Evolutionary conservation across 2,113 vertebrate genomes (phyloP).

Genomic region (Vireo altiloquus): DNA sequence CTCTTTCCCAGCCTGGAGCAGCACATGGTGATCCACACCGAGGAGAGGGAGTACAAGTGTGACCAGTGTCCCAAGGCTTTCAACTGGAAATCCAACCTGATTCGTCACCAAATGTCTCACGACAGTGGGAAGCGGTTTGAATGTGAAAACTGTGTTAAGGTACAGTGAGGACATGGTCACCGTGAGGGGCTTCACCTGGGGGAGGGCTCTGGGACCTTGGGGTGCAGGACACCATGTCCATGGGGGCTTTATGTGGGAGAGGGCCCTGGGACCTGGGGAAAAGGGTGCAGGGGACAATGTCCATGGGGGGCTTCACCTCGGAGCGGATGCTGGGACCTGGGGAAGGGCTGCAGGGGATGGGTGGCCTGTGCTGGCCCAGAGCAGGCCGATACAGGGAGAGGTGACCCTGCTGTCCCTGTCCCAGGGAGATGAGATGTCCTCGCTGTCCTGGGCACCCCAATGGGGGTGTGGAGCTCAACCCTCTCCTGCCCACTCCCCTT

Average conservation of each 20-base stretch:
- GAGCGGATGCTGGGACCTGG: neutral
- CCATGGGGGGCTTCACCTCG: neutral
- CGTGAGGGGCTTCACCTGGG: neutral
- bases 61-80: slow-evolving; percentile 99
- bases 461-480: neutral
- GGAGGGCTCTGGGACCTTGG: rapidly evolving
- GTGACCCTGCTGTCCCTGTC: neutral
- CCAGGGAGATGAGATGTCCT: neutral
- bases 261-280: neutral
- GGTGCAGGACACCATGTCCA: neutral
- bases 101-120: slow-evolving; percentile 99
- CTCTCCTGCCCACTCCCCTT: rapidly evolving
- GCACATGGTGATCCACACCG: slow-evolving; percentile 97
- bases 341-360: neutral
- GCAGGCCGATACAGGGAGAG: neutral
- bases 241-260: neutral
- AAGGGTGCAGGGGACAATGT: neutral
- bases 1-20: slow-evolving; percentile 85
- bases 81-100: slow-evolving; percentile 99
- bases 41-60: slow-evolving; percentile 97
- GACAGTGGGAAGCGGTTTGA: slow-evolving; percentile 99
- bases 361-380: rapidly evolving
- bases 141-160: slow-evolving; percentile 99
- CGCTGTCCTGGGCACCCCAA: neutral
- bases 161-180: neutral